Percentiles rank a stretch among this genome's conserved stretches.
phyloP scores from a whole-genome alignment of 2,888 invertebrate species.

The Philhelius pedissequus region DNA sequence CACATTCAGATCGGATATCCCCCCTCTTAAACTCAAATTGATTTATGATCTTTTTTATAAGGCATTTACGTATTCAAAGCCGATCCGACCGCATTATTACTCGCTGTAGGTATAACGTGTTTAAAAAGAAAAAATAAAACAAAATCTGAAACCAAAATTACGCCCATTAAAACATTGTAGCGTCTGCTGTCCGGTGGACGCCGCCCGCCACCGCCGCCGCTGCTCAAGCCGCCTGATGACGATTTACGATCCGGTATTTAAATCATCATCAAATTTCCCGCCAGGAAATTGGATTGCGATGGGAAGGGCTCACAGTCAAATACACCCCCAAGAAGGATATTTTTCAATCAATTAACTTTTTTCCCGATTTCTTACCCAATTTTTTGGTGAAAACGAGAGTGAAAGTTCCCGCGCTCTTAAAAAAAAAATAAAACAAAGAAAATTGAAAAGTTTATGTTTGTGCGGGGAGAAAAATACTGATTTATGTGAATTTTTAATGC shows the following conservation, averaged over 20 bases:
- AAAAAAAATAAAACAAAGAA: not conserved
- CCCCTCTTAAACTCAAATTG: constrained; percentile 4
- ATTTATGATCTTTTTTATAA: constrained; percentile 39
- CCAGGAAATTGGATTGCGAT: not conserved
- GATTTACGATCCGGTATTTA: constrained; percentile 63
- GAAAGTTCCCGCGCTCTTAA: not conserved
- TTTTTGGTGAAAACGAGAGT: constrained; percentile 7
- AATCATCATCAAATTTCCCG: constrained; percentile 61
- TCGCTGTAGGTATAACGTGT: constrained; percentile 11
- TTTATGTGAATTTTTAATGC: constrained; percentile 68
- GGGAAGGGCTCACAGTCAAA: not conserved
- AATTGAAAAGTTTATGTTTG: constrained; percentile 9
- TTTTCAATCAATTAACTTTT: constrained; percentile 69
- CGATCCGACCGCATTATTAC: constrained; percentile 51
- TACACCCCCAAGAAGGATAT: constrained; percentile 52
- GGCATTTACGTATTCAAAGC: constrained; percentile 53
- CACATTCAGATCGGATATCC: not conserved
- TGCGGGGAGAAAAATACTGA: constrained; percentile 32
- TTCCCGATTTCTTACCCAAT: constrained; percentile 30
- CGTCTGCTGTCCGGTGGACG: constrained; percentile 57
- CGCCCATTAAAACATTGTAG: constrained; percentile 54
- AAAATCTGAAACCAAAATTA: constrained; percentile 33
- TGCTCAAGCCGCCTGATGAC: no score
- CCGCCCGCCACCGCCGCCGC: no score
- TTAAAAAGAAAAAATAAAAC: not conserved